A percentile compares a stretch with the other conserved stretches of the same genome.
phyloP scores from a whole-genome alignment of 2,113 vertebrate genomes.

The Buteo buteo region DNA sequence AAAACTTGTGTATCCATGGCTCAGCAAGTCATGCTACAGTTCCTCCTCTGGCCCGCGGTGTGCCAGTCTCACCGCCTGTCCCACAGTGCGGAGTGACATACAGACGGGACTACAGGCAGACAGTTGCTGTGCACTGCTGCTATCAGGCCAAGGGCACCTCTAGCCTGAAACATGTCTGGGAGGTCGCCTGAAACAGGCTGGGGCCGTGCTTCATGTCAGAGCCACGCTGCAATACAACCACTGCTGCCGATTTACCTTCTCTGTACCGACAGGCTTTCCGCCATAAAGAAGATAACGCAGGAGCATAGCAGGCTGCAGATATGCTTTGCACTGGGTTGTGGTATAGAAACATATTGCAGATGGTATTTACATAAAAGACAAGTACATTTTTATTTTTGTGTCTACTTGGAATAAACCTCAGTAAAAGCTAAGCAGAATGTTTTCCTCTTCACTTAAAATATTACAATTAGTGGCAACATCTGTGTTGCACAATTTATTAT shows the following conservation, averaged over 20 bases:
- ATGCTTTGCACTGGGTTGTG: not conserved
- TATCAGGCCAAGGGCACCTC: not conserved
- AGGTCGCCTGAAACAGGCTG: no score
- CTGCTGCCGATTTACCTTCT: accelerated
- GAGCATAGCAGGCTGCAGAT: not conserved
- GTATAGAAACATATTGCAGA: not conserved
- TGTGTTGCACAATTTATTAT: not conserved
- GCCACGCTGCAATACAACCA: accelerated
- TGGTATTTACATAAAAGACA: not conserved
- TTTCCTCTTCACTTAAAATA: constrained; percentile 2
- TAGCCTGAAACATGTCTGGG: accelerated
- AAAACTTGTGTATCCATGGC: accelerated
- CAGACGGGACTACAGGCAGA: not conserved
- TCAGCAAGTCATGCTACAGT: accelerated
- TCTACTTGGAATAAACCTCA: not conserved
- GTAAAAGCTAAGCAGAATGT: not conserved
- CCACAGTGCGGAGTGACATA: accelerated
- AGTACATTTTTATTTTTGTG: not conserved
- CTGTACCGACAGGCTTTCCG: not conserved
- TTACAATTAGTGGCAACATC: constrained; percentile 2
- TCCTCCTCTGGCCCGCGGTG: accelerated
- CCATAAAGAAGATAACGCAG: not conserved
- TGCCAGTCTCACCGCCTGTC: not conserved
- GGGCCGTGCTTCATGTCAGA: not conserved
- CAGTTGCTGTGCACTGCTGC: not conserved